Evolutionary conservation across 2,797 vertebrate genomes (phyloP).

Genomic region (Aldrovandia affinis): DNA sequence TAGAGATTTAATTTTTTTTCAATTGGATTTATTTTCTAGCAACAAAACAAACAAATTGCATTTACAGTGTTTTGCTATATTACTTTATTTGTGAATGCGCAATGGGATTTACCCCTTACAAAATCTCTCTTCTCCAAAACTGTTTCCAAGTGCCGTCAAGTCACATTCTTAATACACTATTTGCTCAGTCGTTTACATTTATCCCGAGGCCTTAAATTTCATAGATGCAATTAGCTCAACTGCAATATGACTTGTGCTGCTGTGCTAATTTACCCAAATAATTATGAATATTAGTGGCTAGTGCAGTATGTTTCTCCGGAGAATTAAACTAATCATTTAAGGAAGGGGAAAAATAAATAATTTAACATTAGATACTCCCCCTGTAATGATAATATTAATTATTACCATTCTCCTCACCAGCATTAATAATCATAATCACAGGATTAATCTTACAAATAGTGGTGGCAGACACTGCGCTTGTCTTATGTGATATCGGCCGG

Average conservation of each 20-base stretch:
- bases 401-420: background rate
- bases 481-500: background rate
- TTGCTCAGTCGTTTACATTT: background rate
- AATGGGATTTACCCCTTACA: background rate
- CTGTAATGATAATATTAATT: slow-evolving; percentile 3
- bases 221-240: background rate
- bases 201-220: background rate
- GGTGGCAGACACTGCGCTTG: background rate
- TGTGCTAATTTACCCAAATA: background rate
- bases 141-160: background rate
- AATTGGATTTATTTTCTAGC: background rate
- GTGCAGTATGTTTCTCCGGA: background rate
- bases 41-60: background rate
- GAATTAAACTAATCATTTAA: background rate
- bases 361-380: too few species aligned
- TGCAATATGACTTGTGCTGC: background rate
- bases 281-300: background rate
- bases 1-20: background rate
- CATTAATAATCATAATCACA: background rate
- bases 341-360: too few species aligned
- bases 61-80: background rate
- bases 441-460: background rate
- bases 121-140: background rate
- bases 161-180: background rate
- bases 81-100: background rate